These are phyloP conservation scores for Riptortus pedestris DNA, from an alignment of 1,140 invertebrate species.

Conservation along the genomic window DNA sequence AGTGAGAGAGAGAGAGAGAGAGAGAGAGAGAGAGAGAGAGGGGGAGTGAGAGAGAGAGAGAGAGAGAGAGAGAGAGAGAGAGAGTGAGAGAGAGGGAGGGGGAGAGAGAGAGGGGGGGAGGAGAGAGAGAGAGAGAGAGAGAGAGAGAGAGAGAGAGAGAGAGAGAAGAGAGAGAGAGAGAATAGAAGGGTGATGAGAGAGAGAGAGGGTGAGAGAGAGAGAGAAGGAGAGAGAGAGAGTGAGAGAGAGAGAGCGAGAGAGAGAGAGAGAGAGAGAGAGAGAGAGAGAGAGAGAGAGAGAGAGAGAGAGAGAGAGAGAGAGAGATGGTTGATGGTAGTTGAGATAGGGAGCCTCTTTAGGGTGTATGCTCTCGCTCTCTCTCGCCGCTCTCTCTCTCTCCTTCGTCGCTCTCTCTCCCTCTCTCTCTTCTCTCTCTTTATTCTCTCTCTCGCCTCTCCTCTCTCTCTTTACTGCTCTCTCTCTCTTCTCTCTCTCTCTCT, in stretches of 20 bases:
- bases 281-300: conserved; percentile 21
- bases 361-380: neutral
- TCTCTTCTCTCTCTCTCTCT: neutral
- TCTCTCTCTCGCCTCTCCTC: neutral
- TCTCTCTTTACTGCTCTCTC: neutral
- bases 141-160: conserved; percentile 11
- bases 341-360: conserved; percentile 10
- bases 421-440: neutral
- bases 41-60: neutral
- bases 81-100: neutral
- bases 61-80: conserved; percentile 1
- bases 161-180: neutral
- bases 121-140: conserved; percentile 24
- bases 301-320: conserved; percentile 13
- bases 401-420: neutral
- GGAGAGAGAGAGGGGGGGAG: neutral
- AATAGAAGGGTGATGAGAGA: too few species aligned
- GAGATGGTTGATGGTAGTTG: neutral
- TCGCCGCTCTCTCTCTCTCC: neutral
- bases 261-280: conserved; percentile 21
- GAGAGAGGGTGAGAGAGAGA: conserved; percentile 15
- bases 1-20: conserved; percentile 8
- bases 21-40: conserved; percentile 11
- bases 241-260: too few species aligned
- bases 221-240: conserved; percentile 17